Conservation (phyloP, 2,797 vertebrate species). For the Antennarius maculatus region DNA sequence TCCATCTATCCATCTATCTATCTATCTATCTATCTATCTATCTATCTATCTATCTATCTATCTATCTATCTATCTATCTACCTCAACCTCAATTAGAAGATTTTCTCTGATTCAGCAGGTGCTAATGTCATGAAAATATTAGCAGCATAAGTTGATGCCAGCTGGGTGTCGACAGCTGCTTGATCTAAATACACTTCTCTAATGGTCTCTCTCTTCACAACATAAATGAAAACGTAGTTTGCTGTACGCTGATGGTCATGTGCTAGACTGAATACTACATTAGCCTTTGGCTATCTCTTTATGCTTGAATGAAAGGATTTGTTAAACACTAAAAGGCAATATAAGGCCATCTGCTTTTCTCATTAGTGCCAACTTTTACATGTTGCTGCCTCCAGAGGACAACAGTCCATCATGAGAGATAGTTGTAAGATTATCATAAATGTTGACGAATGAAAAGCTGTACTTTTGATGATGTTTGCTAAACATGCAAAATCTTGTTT, state of each 20-base stretch:
- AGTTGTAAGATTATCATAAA: slow-evolving; percentile 24
- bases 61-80: too few species aligned
- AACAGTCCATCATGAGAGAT: slow-evolving; percentile 47
- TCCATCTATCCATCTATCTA: too few species aligned
- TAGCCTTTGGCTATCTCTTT: slow-evolving; percentile 56
- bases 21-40: too few species aligned
- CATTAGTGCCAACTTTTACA: slow-evolving; percentile 50
- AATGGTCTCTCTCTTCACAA: slow-evolving; percentile 35
- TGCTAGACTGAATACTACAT: slow-evolving; percentile 60
- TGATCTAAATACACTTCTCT: slow-evolving; percentile 42
- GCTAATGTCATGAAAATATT: slow-evolving; percentile 53
- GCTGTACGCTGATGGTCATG: slow-evolving; percentile 55
- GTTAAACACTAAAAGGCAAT: slow-evolving; percentile 61
- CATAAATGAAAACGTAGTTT: slow-evolving; percentile 54
- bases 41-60: too few species aligned
- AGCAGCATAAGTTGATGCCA: slow-evolving; percentile 45
- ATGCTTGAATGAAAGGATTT: slow-evolving; percentile 58
- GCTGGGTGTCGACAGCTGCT: slow-evolving; percentile 59
- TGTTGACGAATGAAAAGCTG: slow-evolving; percentile 39
- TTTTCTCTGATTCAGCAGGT: slow-evolving; percentile 42
- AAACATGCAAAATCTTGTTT: slow-evolving; percentile 10
- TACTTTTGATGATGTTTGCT: slow-evolving; percentile 20
- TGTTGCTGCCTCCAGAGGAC: slow-evolving; percentile 51
- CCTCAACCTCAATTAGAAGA: slow-evolving; percentile 27
- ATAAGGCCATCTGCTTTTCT: slow-evolving; percentile 71